Base-by-base conservation (phyloP, 1,140 invertebrate genomes). In the Pseudomyrmex gracilis region DNA sequence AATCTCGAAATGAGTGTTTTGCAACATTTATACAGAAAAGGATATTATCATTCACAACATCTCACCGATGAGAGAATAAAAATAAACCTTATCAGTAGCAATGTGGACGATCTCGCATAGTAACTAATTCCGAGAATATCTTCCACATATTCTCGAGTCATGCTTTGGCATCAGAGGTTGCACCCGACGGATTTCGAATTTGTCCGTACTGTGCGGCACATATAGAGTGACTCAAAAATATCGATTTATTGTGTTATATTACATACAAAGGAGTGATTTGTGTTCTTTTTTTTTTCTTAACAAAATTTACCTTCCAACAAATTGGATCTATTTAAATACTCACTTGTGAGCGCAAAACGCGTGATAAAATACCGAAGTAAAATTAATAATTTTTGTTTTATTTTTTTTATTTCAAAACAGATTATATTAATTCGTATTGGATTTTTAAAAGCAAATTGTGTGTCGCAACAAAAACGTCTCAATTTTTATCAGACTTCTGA, bases 121-220 rank as follows among this genome's bases (percentile, higher is more conserved):
- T 24, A 80, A 71, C n/a, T n/a, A 34, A 76, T 64, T 76, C 63
- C 45, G 17, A 73, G 20, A 12, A 76, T 76, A 61, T 82, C 24
- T 61, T 73, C 61, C 53, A 74, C 53, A 74, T 82, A 74, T 61
- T 73, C 24, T 51, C 71, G 13, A 82, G 55, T 82, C 78, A 82
- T 55, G 45, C 66, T 76, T 63, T 20, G 76, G 49, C 47, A 45
- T 82, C 49, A 63, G 43, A 15, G 47, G 47, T 10, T 15, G 34
- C 76, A 58, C 45, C 34, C 51, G 12, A 47, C 53, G 22, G 76
- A 80, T 80, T 80, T 57, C 57, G 60, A 60, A 80, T 80, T 80
- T 43, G 15, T 80, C 15, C 24, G 22, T 34, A 20, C 20, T 47
- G 15, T n/a, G 15, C 43, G 53, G n/a, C 12, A 80, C 15, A 58